phyloP scores from a whole-genome alignment of 2,113 vertebrate genomes.

The Neofelis nebulosa region DNA sequence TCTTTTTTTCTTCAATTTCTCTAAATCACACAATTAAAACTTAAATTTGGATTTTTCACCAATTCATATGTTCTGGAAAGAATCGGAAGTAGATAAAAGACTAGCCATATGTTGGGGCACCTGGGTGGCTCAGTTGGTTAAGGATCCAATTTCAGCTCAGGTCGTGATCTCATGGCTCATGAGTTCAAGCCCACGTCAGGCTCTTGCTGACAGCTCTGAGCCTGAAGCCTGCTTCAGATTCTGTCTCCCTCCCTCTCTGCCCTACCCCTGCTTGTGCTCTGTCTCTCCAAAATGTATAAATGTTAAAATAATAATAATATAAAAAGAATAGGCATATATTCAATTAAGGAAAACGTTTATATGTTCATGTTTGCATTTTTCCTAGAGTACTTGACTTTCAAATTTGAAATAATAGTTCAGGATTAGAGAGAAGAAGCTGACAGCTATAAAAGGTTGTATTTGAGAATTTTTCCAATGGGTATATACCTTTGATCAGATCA shows the following conservation, averaged over 20 bases:
- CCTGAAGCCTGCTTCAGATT: too few species aligned
- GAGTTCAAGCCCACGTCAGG: too few species aligned
- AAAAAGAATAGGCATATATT: neutral
- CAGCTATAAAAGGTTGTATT: neutral
- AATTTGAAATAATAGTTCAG: neutral
- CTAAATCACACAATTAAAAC: neutral
- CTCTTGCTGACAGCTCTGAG: too few species aligned
- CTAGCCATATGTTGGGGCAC: neutral
- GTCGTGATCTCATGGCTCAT: too few species aligned
- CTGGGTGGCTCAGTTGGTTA: too few species aligned
- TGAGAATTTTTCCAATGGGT: neutral
- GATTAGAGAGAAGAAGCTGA: neutral
- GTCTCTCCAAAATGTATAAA: too few species aligned
- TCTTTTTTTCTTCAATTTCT: neutral
- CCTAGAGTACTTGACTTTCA: neutral
- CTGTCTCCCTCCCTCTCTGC: too few species aligned
- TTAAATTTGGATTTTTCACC: neutral
- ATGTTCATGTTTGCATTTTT: conserved; percentile 3
- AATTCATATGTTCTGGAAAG: conserved; percentile 13
- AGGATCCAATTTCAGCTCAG: too few species aligned
- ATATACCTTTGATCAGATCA: conserved; percentile 20
- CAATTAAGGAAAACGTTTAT: neutral
- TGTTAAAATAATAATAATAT: too few species aligned
- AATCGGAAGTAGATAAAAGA: neutral
- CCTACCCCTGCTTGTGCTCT: too few species aligned